These are phyloP conservation scores for Anthophora plumipes DNA, from an alignment of 2,888 invertebrate species.

Conservation along the genomic window DNA sequence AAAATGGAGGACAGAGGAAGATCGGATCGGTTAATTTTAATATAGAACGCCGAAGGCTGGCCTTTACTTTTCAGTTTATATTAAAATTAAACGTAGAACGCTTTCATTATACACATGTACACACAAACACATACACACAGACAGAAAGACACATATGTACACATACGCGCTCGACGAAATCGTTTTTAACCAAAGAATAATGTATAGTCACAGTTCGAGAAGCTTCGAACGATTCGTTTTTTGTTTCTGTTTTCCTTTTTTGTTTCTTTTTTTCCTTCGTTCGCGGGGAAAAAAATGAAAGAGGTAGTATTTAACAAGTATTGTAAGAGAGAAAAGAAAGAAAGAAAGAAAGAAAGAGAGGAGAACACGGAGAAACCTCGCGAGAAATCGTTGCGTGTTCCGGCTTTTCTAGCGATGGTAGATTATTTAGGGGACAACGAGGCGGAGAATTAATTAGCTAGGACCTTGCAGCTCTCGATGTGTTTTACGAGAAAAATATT, in stretches of 20 bases:
- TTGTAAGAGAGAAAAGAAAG: background rate
- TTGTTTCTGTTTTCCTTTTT: too few relatives aligned
- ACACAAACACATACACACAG: constrained; percentile 16
- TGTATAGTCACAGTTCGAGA: constrained; percentile 68
- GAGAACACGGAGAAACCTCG: constrained; percentile 27
- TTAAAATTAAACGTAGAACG: constrained; percentile 75
- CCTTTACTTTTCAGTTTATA: constrained; percentile 75
- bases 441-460: constrained; percentile 54
- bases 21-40: constrained; percentile 74
- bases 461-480: constrained; percentile 69
- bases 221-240: constrained; percentile 41
- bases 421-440: constrained; percentile 61
- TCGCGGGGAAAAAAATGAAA: constrained; percentile 32
- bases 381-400: constrained; percentile 60
- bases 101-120: constrained; percentile 32
- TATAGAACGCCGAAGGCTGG: constrained; percentile 78
- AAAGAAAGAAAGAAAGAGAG: background rate
- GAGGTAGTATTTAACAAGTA: too few relatives aligned
- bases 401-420: constrained; percentile 69
- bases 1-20: background rate
- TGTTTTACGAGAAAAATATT: constrained; percentile 42
- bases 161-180: constrained; percentile 52
- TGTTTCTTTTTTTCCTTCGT: constrained; percentile 50
- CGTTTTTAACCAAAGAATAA: constrained; percentile 83
- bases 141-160: too few relatives aligned